phyloP scores from a whole-genome alignment of 2,113 vertebrate genomes.

The Marmota flaviventris region DNA sequence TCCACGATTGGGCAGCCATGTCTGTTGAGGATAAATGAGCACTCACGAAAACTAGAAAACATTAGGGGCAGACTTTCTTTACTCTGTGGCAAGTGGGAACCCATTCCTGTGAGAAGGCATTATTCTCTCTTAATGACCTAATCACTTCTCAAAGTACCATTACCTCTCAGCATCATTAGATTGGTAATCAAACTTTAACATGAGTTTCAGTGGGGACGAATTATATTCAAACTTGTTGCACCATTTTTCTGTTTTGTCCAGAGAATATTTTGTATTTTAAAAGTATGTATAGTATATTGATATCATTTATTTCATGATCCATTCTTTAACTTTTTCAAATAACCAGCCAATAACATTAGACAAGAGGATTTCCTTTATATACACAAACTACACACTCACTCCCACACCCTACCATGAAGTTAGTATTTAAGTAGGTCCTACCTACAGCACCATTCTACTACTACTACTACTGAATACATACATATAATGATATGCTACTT shows the following conservation, averaged over 20 bases:
- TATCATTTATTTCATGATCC: no score
- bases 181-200: neutral
- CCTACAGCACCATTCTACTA: no score
- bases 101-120: neutral
- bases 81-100: neutral
- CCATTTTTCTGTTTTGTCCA: neutral
- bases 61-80: neutral
- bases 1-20: no score
- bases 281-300: no score
- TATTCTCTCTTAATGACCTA: neutral
- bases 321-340: no score
- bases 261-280: no score
- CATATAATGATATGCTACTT: neutral
- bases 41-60: neutral
- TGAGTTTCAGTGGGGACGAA: neutral
- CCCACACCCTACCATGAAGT: no score
- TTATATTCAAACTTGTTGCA: neutral
- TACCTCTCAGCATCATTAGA: no score
- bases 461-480: neutral
- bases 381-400: no score
- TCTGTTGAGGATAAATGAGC: neutral
- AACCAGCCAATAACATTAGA: no score
- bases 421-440: no score
- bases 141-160: neutral
- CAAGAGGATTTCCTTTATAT: no score